Conservation (phyloP, 2,797 vertebrate species). For the Alauda arvensis region DNA sequence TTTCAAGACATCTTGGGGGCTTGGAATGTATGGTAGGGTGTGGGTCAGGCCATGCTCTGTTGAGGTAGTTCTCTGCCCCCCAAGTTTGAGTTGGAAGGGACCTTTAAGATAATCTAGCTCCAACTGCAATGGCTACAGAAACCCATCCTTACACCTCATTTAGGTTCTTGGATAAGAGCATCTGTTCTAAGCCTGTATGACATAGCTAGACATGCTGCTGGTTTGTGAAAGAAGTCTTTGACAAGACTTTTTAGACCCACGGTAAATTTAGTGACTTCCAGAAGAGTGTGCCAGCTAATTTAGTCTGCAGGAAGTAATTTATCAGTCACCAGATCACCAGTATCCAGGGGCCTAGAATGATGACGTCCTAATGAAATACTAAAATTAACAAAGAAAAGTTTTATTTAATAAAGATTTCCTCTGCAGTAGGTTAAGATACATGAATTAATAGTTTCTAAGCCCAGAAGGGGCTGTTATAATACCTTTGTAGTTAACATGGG, state of each 20-base stretch:
- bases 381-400: not conserved
- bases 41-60: not conserved
- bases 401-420: not conserved
- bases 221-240: not conserved
- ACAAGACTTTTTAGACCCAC: not conserved
- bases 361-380: not conserved
- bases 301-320: not conserved
- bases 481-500: not conserved
- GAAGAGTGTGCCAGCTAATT: not conserved
- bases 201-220: not conserved
- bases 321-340: not conserved
- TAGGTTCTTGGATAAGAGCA: not conserved
- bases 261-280: not conserved
- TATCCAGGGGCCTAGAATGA: not conserved
- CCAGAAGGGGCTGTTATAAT: not conserved
- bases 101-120: not conserved
- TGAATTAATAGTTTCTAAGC: not conserved
- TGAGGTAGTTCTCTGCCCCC: not conserved
- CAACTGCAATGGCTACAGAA: not conserved
- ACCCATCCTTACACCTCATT: not conserved
- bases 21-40: not conserved
- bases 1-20: not conserved
- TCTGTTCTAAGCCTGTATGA: not conserved
- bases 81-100: rapidly evolving
- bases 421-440: not conserved